Evolutionary conservation across 2,888 invertebrate species (phyloP), one percentile per base, ranked within the genome.

Genomic region (Stenchaetothrips biformis): DNA sequence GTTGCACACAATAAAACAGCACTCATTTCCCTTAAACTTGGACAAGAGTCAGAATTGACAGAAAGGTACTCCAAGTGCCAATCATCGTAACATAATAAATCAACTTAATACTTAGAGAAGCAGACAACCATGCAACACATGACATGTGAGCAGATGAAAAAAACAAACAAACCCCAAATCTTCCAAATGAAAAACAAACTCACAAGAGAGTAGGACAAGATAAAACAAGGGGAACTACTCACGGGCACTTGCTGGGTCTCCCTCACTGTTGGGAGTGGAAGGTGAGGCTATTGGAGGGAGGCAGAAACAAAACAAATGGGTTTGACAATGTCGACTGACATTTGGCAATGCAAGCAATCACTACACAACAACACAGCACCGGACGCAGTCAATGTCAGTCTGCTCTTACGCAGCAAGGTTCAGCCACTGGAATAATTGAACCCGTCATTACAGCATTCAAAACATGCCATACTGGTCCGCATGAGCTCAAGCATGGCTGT

Each of bases 221-320:
- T n/a, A 74, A 74, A 79, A 62, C n/a, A 67, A 80, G 78, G 25
- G 47, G 13, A 74, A 78, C 48, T 48, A 77, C 53, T 74, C 47
- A 78, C 79, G 27, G 25, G 49, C 4, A 48, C 37, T 48, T 85
- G 87, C 87, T 83, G 85, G 85, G 86, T 87, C 87, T 84, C 86
- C 86, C 85, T 85, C 85, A 84, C 86, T 86, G 84, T 86, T 86
- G 85, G 85, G 85, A 83, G 86, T 85, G 83, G 86, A 86, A 84
- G 86, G 85, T 84, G 86, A 86, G 84, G 86, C 85, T 85, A 86
- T 87, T 87, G 86, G 84, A 85, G 85, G 85, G 85, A 85, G 84
- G 85, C 86, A 85, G 84, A 85, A 84, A 83, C 82, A 84, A 82
- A 83, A 84, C 83, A 83, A 83, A 82, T 25, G 67, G 67, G 67